These are phyloP conservation scores for Plebejus melissa DNA, from an alignment of 2,888 invertebrate species.

Conservation along the genomic window DNA sequence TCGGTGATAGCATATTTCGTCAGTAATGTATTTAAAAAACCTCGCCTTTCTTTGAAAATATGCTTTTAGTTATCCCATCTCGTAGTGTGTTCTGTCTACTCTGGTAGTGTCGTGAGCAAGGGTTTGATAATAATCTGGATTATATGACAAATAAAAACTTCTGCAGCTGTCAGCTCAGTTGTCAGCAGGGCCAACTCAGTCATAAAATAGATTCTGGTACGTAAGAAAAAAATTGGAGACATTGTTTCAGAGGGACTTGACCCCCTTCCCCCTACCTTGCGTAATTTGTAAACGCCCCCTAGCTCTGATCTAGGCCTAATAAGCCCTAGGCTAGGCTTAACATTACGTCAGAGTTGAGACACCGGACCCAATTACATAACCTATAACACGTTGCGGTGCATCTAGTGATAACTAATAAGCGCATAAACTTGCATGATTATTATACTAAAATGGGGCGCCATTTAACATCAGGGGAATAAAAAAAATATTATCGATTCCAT, in stretches of 20 bases:
- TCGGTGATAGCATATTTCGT: neutral
- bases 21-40: neutral
- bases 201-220: too few relatives aligned
- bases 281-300: neutral
- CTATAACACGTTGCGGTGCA: neutral
- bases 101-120: too few relatives aligned
- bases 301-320: neutral
- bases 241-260: too few relatives aligned
- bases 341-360: neutral
- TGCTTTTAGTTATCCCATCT: too few relatives aligned
- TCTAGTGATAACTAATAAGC: neutral
- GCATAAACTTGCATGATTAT: neutral
- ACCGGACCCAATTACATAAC: conserved; percentile 3
- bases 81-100: too few relatives aligned
- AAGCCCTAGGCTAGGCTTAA: neutral
- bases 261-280: neutral
- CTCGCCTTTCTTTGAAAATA: too few relatives aligned
- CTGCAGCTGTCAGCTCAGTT: too few relatives aligned
- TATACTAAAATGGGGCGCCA: neutral
- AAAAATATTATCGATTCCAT: too few relatives aligned
- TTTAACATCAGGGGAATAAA: neutral
- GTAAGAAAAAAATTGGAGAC: too few relatives aligned
- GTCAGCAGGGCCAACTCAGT: too few relatives aligned
- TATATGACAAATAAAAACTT: too few relatives aligned
- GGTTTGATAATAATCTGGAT: too few relatives aligned